Evolutionary conservation across 2,797 vertebrate species (phyloP).

Genomic region (Sus cebifrons): DNA sequence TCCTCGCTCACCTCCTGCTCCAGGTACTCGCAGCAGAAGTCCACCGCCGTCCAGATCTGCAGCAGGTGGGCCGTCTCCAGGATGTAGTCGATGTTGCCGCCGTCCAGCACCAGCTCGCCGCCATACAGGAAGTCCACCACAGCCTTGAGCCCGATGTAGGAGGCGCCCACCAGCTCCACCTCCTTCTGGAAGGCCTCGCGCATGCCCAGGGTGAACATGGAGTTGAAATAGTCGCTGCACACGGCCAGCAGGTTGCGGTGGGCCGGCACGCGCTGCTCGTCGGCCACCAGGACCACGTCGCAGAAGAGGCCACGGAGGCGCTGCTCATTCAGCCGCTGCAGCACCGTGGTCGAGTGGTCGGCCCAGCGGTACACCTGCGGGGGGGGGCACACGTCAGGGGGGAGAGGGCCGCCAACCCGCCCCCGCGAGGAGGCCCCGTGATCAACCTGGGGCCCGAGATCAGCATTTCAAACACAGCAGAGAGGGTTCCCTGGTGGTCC

Average conservation of each 20-base stretch:
- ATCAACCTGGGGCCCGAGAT: too few species aligned
- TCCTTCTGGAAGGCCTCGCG: conserved; percentile 95
- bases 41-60: conserved; percentile 96
- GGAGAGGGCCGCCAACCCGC: accelerated
- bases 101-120: conserved; percentile 94
- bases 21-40: conserved; percentile 98
- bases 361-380: conserved; percentile 94
- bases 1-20: conserved; percentile 96
- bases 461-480: too few species aligned
- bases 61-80: conserved; percentile 96
- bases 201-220: conserved; percentile 99
- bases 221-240: conserved; percentile 97
- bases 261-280: conserved; percentile 93
- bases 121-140: conserved; percentile 97
- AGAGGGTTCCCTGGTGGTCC: too few species aligned
- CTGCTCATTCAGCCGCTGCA: conserved; percentile 96
- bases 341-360: conserved; percentile 92
- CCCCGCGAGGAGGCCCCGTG: accelerated
- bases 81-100: conserved; percentile 95
- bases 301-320: conserved; percentile 94
- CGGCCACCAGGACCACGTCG: conserved; percentile 95
- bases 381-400: not conserved
- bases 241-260: conserved; percentile 96
- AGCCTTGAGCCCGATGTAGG: conserved; percentile 94
- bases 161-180: conserved; percentile 96